phyloP scores from a whole-genome alignment of 2,888 invertebrate species.

The Bombylius discolor region DNA sequence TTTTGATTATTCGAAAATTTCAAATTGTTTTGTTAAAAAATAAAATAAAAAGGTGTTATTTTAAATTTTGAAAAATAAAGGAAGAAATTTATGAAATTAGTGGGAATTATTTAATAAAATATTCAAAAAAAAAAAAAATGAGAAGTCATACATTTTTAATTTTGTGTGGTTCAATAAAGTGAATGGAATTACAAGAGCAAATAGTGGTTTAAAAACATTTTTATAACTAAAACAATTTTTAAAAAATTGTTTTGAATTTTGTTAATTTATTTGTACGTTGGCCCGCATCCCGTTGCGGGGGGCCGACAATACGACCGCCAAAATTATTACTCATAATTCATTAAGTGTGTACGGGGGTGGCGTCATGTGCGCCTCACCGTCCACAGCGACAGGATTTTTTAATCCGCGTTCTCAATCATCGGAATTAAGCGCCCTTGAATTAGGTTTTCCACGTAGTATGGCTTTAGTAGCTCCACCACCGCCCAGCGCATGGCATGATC shows the following conservation, averaged over 20 bases:
- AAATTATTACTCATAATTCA: conserved; percentile 39
- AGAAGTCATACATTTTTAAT: neutral
- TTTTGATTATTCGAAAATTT: no score
- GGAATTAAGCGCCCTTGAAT: conserved; percentile 35
- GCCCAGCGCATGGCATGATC: conserved; percentile 44
- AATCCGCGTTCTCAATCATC: conserved; percentile 36
- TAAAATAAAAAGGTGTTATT: no score
- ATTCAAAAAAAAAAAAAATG: neutral
- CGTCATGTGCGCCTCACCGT: conserved; percentile 39
- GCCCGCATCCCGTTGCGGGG: conserved; percentile 1
- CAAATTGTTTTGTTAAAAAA: no score
- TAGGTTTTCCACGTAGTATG: conserved; percentile 41
- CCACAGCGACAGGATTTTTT: conserved; percentile 38
- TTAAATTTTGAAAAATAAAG: no score
- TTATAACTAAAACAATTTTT: neutral
- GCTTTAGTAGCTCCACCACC: conserved; percentile 47
- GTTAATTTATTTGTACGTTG: neutral
- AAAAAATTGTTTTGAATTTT: neutral
- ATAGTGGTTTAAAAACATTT: neutral
- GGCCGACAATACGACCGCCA: conserved; percentile 24
- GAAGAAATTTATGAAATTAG: no score
- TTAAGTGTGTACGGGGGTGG: conserved; percentile 39
- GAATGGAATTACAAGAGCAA: neutral
- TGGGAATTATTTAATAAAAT: no score
- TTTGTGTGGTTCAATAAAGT: neutral